Evolutionary conservation across 2,888 invertebrate genomes (phyloP).

Genomic region (Coenonympha glycerion): DNA sequence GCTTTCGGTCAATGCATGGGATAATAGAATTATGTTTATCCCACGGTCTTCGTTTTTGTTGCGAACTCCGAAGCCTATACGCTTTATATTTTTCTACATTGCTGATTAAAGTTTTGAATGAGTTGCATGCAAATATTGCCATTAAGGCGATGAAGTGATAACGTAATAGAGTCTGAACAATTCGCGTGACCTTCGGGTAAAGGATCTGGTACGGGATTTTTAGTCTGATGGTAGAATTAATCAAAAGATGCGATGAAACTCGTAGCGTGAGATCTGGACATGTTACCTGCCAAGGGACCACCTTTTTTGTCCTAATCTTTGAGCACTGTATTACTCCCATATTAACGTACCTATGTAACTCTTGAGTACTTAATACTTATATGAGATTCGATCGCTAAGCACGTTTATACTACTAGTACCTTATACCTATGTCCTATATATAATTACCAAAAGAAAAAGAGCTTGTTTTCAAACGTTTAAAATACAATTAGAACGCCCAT

Average conservation of each 20-base stretch:
- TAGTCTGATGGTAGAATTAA: not conserved
- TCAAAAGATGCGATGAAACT: not conserved
- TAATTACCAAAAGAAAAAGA: too few relatives aligned
- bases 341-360: too few relatives aligned
- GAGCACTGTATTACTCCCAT: too few relatives aligned
- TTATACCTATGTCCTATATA: too few relatives aligned
- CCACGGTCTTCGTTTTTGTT: conserved; percentile 15
- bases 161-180: conserved; percentile 8
- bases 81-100: not conserved
- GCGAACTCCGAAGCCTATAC: not conserved
- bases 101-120: not conserved
- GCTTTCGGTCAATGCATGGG: conserved; percentile 13
- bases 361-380: too few relatives aligned
- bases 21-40: conserved; percentile 13
- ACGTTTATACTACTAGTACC: too few relatives aligned
- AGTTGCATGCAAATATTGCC: not conserved
- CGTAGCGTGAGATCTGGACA: not conserved
- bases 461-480: too few relatives aligned
- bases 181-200: conserved; percentile 7
- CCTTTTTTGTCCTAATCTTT: too few relatives aligned
- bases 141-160: not conserved
- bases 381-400: too few relatives aligned
- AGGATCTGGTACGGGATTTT: not conserved
- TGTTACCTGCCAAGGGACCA: not conserved
- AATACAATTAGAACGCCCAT: too few relatives aligned